A percentile compares a stretch with the other conserved stretches of the same genome.
These are phyloP conservation scores for Falco cherrug DNA, from an alignment of 2,797 vertebrate genomes.

Conservation along the genomic window DNA sequence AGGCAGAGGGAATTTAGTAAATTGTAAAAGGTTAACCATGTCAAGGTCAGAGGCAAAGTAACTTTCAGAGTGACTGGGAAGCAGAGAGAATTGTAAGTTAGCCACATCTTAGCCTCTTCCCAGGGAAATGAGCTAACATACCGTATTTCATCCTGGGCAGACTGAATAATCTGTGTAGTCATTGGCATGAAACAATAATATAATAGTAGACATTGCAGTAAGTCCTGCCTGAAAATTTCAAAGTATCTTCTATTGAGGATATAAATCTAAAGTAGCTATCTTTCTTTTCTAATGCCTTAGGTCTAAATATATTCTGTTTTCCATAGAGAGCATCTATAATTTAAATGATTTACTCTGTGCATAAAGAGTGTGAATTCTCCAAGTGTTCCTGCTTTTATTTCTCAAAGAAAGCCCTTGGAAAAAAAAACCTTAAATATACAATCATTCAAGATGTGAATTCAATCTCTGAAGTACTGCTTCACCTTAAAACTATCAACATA, in stretches of 20 bases:
- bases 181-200: not conserved
- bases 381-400: conserved; percentile 50
- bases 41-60: not conserved
- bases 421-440: conserved; percentile 8
- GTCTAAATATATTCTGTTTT: conserved; percentile 5
- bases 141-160: conserved; percentile 2
- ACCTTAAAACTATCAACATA: conserved; percentile 40
- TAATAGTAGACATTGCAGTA: not conserved
- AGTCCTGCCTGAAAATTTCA: conserved; percentile 33
- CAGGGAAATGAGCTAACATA: not conserved
- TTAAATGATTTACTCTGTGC: conserved; percentile 46
- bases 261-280: conserved; percentile 52
- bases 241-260: conserved; percentile 23
- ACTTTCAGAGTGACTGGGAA: not conserved
- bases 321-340: conserved; percentile 36
- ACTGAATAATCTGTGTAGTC: conserved; percentile 14
- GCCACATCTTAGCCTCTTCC: not conserved
- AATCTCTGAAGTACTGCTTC: conserved; percentile 33
- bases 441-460: not conserved
- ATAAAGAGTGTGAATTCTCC: conserved; percentile 21
- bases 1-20: not conserved
- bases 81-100: not conserved
- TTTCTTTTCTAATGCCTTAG: conserved; percentile 36
- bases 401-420: conserved; percentile 37
- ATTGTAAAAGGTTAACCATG: not conserved